A percentile compares a stretch with the other conserved stretches of the same genome.
Conservation (phyloP, 2,113 vertebrate genomes). For the Onychostruthus taczanowskii region DNA sequence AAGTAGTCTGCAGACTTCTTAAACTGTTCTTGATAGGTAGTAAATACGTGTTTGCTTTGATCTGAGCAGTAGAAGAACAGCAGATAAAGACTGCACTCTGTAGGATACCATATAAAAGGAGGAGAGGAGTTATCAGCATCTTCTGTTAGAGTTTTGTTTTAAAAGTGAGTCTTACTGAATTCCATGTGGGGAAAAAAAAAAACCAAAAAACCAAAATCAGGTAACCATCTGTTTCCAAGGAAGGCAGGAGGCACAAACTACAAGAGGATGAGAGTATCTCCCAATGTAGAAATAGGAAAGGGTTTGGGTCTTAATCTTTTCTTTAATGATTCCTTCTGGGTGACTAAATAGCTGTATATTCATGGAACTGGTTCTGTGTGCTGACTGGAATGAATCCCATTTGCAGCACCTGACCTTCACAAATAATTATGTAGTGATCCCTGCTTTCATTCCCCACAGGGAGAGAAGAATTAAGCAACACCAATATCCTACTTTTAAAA, state of each 20-base stretch:
- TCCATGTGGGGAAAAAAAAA: accelerated
- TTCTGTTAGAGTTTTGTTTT: background rate
- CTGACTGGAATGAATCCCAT: background rate
- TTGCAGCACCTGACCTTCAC: background rate
- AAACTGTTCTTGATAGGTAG: background rate
- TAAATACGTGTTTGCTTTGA: background rate
- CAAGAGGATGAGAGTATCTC: background rate
- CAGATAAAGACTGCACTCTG: background rate
- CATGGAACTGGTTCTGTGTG: background rate
- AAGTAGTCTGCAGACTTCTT: background rate
- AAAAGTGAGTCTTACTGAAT: background rate
- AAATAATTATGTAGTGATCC: background rate
- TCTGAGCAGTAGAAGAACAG: background rate
- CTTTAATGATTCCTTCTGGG: background rate
- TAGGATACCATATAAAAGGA: background rate
- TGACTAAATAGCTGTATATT: background rate
- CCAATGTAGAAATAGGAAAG: background rate
- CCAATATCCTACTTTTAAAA: background rate
- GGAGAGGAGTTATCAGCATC: background rate
- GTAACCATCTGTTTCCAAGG: background rate
- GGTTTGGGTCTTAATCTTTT: background rate
- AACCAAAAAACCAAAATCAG: background rate
- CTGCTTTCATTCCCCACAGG: background rate
- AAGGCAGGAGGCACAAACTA: background rate
- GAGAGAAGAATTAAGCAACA: background rate